Percentiles rank a stretch among this genome's conserved stretches.
These are phyloP conservation scores for Rhinichthys klamathensis DNA, from an alignment of 2,113 vertebrate species.

Conservation along the genomic window DNA sequence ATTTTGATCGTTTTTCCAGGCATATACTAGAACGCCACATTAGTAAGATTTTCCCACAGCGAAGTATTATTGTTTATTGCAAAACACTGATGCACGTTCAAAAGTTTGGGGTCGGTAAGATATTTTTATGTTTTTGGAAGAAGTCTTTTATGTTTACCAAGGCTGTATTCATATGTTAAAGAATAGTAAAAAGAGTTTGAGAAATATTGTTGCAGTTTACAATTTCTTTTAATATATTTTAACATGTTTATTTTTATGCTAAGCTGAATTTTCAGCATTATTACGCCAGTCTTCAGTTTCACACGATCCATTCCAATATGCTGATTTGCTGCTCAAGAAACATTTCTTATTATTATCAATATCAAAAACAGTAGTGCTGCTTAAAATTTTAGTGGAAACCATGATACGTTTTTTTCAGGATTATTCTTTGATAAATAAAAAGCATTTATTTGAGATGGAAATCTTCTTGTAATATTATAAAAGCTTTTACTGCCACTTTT, in stretches of 20 bases:
- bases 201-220: no score
- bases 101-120: not conserved
- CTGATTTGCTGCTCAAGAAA: not conserved
- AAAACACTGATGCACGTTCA: not conserved
- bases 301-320: no score
- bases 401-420: not conserved
- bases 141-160: not conserved
- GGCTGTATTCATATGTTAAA: not conserved
- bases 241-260: no score
- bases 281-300: no score
- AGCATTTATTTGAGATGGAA: no score
- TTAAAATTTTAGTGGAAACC: not conserved
- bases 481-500: no score
- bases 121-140: not conserved
- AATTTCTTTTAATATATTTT: no score
- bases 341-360: not conserved
- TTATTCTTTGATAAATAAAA: not conserved
- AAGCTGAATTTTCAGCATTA: no score
- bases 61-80: not conserved
- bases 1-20: not conserved
- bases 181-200: not conserved
- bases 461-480: no score
- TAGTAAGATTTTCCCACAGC: not conserved
- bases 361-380: not conserved
- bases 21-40: not conserved